These are phyloP conservation scores for Scrobipalpa costella DNA, from an alignment of 2,888 invertebrate genomes.

Conservation along the genomic window DNA sequence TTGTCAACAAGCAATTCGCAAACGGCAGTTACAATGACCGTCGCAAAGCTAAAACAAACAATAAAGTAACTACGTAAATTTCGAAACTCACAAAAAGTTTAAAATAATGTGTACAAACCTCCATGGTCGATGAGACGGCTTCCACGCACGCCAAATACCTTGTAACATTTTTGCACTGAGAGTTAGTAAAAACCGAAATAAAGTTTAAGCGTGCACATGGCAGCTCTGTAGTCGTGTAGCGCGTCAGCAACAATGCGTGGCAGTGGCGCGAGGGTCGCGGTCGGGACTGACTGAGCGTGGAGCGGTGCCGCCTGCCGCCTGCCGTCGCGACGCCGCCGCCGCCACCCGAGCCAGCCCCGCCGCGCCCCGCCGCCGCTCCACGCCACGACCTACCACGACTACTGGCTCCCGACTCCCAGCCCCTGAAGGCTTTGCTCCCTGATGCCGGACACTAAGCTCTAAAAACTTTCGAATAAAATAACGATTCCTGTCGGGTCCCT, in stretches of 20 bases:
- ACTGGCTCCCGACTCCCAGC: slow-evolving; percentile 11
- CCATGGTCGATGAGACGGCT: slow-evolving; percentile 35
- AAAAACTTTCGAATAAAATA: slow-evolving; percentile 29
- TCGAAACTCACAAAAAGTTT: slow-evolving; percentile 25
- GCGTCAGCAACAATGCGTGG: slow-evolving; percentile 35
- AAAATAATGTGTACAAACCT: slow-evolving; percentile 47
- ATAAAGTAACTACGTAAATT: slow-evolving; percentile 36
- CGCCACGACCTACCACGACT: slow-evolving; percentile 26
- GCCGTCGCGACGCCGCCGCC: slow-evolving; percentile 38
- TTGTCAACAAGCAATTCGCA: slow-evolving; percentile 40
- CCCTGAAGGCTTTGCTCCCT: slow-evolving; percentile 24
- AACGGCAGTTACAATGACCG: slow-evolving; percentile 29
- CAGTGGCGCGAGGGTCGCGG: slow-evolving; percentile 40
- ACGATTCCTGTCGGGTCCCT: slow-evolving; percentile 17
- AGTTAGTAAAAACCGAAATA: slow-evolving; percentile 48
- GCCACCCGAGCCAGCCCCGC: slow-evolving; percentile 38
- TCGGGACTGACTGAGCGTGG: slow-evolving; percentile 47
- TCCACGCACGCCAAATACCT: slow-evolving; percentile 37
- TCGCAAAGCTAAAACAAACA: slow-evolving; percentile 31
- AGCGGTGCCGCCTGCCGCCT: slow-evolving; percentile 35
- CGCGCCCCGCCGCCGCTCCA: slow-evolving; percentile 28
- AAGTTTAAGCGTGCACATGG: slow-evolving; percentile 64
- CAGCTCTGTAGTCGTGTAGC: slow-evolving; percentile 44
- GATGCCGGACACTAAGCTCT: slow-evolving; percentile 27
- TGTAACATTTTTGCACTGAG: slow-evolving; percentile 50